These are phyloP conservation scores for Monodelphis domestica DNA, from an alignment of 2,797 vertebrate species.

Conservation along the genomic window DNA sequence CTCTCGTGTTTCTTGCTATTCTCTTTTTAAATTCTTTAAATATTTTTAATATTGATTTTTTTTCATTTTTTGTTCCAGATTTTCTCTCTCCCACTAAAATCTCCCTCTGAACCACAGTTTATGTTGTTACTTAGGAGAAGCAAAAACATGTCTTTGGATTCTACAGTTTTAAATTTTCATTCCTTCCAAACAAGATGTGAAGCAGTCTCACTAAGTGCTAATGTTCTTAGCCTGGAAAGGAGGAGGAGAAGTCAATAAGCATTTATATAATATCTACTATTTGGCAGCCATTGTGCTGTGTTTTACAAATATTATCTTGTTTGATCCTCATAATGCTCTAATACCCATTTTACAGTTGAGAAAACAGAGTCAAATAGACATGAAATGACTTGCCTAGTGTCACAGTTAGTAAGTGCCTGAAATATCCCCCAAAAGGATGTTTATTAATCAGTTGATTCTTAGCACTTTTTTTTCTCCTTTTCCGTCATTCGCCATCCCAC, in stretches of 20 bases:
- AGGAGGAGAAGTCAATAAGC: neutral
- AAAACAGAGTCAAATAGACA: neutral
- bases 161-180: neutral
- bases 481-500: neutral
- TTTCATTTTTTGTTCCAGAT: neutral
- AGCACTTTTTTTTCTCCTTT: neutral
- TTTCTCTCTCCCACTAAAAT: neutral
- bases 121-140: neutral
- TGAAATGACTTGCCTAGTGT: neutral
- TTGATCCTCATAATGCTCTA: neutral
- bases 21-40: slow-evolving; percentile 4
- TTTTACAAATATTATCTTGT: neutral
- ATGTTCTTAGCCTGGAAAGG: neutral
- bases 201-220: neutral
- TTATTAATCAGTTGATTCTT: too few species aligned
- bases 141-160: neutral
- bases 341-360: neutral
- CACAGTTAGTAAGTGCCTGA: neutral
- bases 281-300: neutral
- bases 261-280: neutral
- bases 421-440: too few species aligned
- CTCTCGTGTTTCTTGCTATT: neutral
- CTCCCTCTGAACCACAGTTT: neutral
- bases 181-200: neutral
- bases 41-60: slow-evolving; percentile 2